A percentile compares a stretch with the other conserved stretches of the same genome.
These are phyloP conservation scores for Lasiurus cinereus DNA, from an alignment of 2,113 vertebrate genomes.

Conservation along the genomic window DNA sequence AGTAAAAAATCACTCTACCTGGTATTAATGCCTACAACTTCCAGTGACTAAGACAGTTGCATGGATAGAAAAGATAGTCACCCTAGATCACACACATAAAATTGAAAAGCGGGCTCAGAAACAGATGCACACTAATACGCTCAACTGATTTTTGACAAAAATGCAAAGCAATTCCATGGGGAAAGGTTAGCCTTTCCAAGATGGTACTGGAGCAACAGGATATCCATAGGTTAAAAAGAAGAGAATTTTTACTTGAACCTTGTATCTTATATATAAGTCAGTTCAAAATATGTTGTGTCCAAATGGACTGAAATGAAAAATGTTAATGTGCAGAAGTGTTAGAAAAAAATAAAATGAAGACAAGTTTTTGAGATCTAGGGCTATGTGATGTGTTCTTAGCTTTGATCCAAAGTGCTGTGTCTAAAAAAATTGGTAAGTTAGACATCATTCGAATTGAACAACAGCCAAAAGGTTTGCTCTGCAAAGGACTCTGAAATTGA, in stretches of 20 bases:
- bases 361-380: not conserved
- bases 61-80: rapidly evolving
- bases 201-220: not conserved
- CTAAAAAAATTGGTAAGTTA: not conserved
- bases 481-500: not conserved
- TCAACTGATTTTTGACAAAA: not conserved
- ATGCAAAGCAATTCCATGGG: not conserved
- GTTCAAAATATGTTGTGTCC: not conserved
- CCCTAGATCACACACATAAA: not conserved
- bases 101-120: slow-evolving; percentile 42
- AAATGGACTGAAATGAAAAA: not conserved
- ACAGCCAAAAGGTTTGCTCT: not conserved
- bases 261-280: not conserved
- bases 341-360: not conserved
- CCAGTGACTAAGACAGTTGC: not conserved
- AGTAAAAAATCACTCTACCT: not conserved
- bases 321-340: not conserved
- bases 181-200: not conserved
- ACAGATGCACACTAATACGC: not conserved
- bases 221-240: not conserved
- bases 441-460: not conserved
- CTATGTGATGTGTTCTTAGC: not conserved
- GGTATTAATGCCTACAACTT: no score
- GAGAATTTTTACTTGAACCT: not conserved
- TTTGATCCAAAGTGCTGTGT: not conserved